Conservation (phyloP, 2,888 invertebrate genomes). For the Stomorhina lunata region DNA sequence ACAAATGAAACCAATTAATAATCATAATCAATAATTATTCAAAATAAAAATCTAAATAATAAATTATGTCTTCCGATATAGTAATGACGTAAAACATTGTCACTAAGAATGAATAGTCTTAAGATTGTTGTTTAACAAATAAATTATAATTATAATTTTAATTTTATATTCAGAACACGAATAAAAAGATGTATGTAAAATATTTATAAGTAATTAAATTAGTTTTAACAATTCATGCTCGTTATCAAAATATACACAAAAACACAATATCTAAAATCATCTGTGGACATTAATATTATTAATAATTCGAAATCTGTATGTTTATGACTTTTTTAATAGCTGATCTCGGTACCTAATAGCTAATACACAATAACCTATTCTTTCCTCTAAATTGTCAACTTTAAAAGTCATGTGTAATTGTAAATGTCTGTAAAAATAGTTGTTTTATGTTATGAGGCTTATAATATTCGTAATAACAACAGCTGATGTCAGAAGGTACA, state of each 20-base stretch:
- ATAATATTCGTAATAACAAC: no score
- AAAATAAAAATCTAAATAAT: slow-evolving; percentile 54
- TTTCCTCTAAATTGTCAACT: no score
- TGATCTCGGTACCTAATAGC: no score
- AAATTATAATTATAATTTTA: slow-evolving; percentile 7
- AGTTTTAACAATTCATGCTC: not conserved
- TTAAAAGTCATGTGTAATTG: no score
- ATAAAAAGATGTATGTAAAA: not conserved
- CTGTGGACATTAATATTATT: not conserved
- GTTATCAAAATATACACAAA: not conserved
- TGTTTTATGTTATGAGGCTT: no score
- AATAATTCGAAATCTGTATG: no score
- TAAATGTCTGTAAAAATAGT: no score
- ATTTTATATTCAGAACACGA: not conserved
- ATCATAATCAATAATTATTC: slow-evolving; percentile 49
- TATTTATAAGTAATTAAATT: not conserved
- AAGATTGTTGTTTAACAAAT: slow-evolving; percentile 37
- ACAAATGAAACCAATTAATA: slow-evolving; percentile 26
- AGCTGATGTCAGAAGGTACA: no score
- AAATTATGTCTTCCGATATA: slow-evolving; percentile 65
- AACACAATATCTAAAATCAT: not conserved
- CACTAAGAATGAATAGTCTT: slow-evolving; percentile 51
- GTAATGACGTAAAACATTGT: slow-evolving; percentile 59
- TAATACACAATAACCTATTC: no score
- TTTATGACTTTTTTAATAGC: no score